Percentiles rank a stretch among this genome's conserved stretches.
Evolutionary conservation across 2,888 invertebrate species (phyloP).

Genomic region (Idaea dimidiata): DNA sequence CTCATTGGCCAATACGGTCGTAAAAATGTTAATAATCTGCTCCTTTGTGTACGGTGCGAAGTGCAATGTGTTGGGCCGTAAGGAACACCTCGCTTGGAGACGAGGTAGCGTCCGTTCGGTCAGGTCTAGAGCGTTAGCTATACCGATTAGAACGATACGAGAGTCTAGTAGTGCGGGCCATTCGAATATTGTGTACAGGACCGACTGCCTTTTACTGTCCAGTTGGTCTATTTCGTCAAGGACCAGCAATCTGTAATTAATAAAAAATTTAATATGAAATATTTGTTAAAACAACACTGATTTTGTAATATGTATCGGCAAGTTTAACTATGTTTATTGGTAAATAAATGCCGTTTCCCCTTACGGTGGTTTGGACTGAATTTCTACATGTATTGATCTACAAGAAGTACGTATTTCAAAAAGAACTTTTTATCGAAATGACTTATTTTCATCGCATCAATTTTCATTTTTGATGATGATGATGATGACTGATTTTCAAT

Average conservation of each 20-base stretch:
- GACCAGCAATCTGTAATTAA: constrained; percentile 85
- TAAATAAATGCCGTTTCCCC: no score
- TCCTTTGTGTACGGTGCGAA: constrained; percentile 95
- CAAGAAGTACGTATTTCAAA: no score
- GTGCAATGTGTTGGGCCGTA: constrained; percentile 89
- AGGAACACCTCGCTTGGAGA: constrained; percentile 87
- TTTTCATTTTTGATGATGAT: no score
- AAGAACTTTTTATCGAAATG: no score
- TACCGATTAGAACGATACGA: constrained; percentile 90
- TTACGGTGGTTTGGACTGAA: no score
- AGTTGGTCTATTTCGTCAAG: constrained; percentile 98
- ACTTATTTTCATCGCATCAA: no score
- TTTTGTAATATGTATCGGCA: no score
- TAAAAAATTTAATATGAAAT: neutral
- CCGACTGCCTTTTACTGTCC: constrained; percentile 89
- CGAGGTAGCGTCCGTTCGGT: constrained; percentile 94
- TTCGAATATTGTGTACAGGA: constrained; percentile 95
- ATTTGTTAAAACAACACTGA: neutral
- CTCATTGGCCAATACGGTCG: constrained; percentile 86
- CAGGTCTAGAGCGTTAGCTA: constrained; percentile 97
- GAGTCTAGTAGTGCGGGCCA: constrained; percentile 89
- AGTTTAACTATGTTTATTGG: no score
- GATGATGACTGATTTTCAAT: no score
- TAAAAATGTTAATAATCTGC: constrained; percentile 93
- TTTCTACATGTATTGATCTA: no score